A percentile compares a stretch with the other conserved stretches of the same genome.
Conservation (phyloP, 2,888 invertebrate genomes). For the Mystacides longicornis region DNA sequence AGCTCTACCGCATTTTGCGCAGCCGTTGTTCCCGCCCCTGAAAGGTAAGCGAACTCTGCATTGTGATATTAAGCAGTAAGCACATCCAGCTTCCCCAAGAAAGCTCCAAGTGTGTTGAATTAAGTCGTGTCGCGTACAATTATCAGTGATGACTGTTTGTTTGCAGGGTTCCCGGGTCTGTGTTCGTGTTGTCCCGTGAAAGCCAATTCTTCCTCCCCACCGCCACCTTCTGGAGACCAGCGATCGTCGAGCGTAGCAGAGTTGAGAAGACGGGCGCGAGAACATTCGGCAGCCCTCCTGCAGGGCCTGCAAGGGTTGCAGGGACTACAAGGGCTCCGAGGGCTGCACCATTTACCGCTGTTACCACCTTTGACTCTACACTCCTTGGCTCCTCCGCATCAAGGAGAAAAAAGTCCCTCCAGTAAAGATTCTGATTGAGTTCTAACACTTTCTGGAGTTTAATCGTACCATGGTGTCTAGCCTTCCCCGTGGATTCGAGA, state of each 20-base stretch:
- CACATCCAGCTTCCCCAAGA: too few species aligned
- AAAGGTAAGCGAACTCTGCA: conserved; percentile 72
- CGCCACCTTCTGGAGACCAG: conserved; percentile 50
- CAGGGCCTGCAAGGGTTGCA: conserved; percentile 64
- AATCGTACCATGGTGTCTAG: too few species aligned
- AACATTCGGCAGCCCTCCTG: conserved; percentile 83
- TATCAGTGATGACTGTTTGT: not conserved
- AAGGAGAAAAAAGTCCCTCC: not conserved
- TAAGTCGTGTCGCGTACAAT: too few species aligned
- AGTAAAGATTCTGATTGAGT: conserved; percentile 22
- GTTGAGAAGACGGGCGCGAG: conserved; percentile 85
- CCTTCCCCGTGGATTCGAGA: too few species aligned
- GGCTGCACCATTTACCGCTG: conserved; percentile 38
- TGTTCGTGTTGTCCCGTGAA: conserved; percentile 76
- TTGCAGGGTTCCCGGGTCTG: conserved; percentile 64
- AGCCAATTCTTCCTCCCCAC: conserved; percentile 38
- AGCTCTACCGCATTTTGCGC: conserved; percentile 61
- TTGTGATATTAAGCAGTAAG: too few species aligned
- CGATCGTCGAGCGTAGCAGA: conserved; percentile 86
- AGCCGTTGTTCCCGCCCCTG: conserved; percentile 71
- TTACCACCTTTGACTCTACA: conserved; percentile 26
- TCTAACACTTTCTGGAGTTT: too few species aligned
- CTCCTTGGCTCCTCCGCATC: conserved; percentile 22
- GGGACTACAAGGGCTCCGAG: conserved; percentile 43
- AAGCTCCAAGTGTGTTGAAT: too few species aligned